Evolutionary conservation across 1,140 invertebrate genomes (phyloP).

Genomic region (Saccostrea echinata): DNA sequence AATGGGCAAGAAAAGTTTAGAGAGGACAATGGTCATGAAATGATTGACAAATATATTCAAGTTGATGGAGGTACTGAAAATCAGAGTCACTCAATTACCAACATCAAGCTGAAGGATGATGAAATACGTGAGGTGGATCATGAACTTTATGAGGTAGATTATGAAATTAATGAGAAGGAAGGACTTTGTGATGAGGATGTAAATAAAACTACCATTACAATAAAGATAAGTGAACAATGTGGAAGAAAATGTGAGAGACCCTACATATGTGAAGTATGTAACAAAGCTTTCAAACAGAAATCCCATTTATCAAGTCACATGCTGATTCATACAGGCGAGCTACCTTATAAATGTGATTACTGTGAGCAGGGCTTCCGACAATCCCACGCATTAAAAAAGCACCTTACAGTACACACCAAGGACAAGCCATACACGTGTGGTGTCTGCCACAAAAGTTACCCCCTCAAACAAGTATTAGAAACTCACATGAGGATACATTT

Average conservation of each 20-base stretch:
- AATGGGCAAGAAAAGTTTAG: no score
- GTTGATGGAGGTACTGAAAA: no score
- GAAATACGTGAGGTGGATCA: no score
- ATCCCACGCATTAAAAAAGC: constrained; percentile 46
- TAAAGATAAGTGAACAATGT: not conserved
- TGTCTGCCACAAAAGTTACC: constrained; percentile 87
- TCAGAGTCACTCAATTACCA: no score
- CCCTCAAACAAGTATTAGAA: not conserved
- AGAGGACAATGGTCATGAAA: no score
- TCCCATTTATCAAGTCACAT: constrained; percentile 64
- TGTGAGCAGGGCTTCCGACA: constrained; percentile 48
- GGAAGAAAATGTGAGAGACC: constrained; percentile 41
- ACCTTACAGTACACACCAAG: constrained; percentile 49
- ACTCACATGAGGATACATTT: constrained; percentile 15
- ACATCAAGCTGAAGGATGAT: no score
- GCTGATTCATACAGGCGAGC: constrained; percentile 67
- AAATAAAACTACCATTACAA: no score
- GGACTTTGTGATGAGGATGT: no score
- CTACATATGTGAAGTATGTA: constrained; percentile 50
- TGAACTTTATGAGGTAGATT: no score
- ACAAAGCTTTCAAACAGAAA: constrained; percentile 51
- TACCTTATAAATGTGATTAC: constrained; percentile 59
- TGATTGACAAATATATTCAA: no score
- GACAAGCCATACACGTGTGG: constrained; percentile 84
- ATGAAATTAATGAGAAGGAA: no score